phyloP scores from a whole-genome alignment of 2,888 invertebrate species.

The Eristalinus aeneus region DNA sequence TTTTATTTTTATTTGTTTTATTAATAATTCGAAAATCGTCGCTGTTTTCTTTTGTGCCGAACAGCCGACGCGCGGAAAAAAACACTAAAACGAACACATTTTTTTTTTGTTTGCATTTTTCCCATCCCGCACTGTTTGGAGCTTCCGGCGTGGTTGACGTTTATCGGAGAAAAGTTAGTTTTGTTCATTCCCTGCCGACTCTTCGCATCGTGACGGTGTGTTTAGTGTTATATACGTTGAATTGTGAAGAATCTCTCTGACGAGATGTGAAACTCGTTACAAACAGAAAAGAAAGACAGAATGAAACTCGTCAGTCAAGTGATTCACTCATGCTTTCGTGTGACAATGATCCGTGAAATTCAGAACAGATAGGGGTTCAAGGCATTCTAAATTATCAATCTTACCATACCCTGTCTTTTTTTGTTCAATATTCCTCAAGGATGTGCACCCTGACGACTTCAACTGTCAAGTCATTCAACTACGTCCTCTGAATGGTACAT shows the following conservation, averaged over 20 bases:
- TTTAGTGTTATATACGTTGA: conserved; percentile 31
- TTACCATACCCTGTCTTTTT: not conserved
- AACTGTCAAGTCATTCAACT: conserved; percentile 46
- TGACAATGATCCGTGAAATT: not conserved
- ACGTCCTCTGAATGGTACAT: conserved; percentile 5
- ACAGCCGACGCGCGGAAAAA: conserved; percentile 23
- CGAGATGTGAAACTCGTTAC: conserved; percentile 13
- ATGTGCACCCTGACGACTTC: not conserved
- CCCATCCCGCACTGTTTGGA: not conserved
- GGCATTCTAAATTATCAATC: not conserved
- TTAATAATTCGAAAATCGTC: conserved; percentile 50
- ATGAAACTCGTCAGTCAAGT: not conserved
- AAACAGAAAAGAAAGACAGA: not conserved
- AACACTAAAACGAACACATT: not conserved
- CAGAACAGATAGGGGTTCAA: not conserved
- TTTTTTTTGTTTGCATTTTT: conserved; percentile 17
- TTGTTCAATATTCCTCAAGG: conserved; percentile 14
- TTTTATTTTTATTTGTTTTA: conserved; percentile 67
- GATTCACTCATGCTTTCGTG: conserved; percentile 34
- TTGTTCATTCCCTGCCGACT: not conserved
- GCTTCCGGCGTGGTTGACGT: conserved; percentile 31
- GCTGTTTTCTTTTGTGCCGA: conserved; percentile 32
- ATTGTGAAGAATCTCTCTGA: conserved; percentile 16
- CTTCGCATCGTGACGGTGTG: conserved; percentile 16
- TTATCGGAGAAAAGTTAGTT: conserved; percentile 12